A percentile compares a stretch with the other conserved stretches of the same genome.
Conservation (phyloP, 2,797 vertebrate species). For the Xenopus petersii region DNA sequence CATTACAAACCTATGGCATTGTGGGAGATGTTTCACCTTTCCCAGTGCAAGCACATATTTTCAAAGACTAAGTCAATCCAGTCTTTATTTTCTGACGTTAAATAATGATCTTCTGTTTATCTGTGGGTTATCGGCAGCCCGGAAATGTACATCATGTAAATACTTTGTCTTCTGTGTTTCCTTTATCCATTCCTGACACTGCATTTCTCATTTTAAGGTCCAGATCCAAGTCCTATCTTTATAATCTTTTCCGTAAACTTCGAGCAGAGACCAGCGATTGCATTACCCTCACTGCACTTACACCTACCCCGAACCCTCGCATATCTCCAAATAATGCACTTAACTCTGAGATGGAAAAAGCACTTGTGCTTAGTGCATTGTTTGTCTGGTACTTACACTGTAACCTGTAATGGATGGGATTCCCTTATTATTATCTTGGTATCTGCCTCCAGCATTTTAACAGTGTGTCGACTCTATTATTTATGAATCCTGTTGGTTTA, state of each 20-base stretch:
- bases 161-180: slow-evolving; percentile 35
- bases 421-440: slow-evolving; percentile 22
- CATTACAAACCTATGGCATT: not conserved
- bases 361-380: slow-evolving; percentile 36
- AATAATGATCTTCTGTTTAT: too few species aligned
- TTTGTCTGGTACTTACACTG: slow-evolving; percentile 39
- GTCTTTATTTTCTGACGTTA: too few species aligned
- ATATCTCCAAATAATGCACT: slow-evolving; percentile 40
- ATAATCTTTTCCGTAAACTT: slow-evolving; percentile 46
- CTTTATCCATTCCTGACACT: slow-evolving; percentile 38
- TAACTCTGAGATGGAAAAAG: slow-evolving; percentile 49
- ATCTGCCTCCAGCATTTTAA: not conserved
- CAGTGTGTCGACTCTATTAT: not conserved
- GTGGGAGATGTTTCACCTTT: too few species aligned
- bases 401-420: slow-evolving; percentile 36
- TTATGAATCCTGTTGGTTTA: not conserved
- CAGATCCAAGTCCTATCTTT: slow-evolving; percentile 37
- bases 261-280: slow-evolving; percentile 43
- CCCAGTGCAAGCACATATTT: too few species aligned
- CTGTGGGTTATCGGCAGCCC: too few species aligned
- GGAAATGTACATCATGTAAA: not conserved
- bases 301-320: slow-evolving; percentile 44
- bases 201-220: slow-evolving; percentile 31
- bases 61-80: too few species aligned
- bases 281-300: slow-evolving; percentile 48